Conservation (phyloP, 2,888 invertebrate species). For the Bhutanitis thaidina region DNA sequence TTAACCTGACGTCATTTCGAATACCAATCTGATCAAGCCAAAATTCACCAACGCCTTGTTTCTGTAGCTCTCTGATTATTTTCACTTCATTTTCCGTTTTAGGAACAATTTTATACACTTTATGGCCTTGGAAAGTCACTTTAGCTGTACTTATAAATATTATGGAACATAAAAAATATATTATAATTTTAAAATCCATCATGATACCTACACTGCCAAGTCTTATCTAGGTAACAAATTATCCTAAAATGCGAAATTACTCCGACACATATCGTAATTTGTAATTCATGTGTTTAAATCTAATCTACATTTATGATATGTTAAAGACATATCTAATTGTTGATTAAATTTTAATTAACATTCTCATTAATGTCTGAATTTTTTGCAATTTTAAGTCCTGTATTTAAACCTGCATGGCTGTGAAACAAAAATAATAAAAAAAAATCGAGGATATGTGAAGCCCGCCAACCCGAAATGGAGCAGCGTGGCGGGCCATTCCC, state of each 20-base stretch:
- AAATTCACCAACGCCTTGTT: slow-evolving; percentile 48
- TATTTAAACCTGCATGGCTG: too few relatives aligned
- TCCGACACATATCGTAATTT: not conserved
- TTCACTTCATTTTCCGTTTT: slow-evolving; percentile 63
- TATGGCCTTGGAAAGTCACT: slow-evolving; percentile 76
- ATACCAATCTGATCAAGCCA: slow-evolving; percentile 52
- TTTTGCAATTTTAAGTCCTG: too few relatives aligned
- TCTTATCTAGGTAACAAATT: not conserved
- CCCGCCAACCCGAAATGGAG: too few relatives aligned
- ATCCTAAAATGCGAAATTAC: not conserved
- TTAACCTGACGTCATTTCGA: slow-evolving; percentile 50
- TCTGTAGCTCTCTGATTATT: slow-evolving; percentile 64
- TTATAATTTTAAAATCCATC: slow-evolving; percentile 31
- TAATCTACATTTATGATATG: slow-evolving; percentile 7
- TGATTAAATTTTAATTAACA: too few relatives aligned
- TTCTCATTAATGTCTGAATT: too few relatives aligned
- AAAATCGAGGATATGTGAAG: too few relatives aligned
- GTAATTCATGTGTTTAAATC: not conserved
- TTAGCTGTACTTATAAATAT: slow-evolving; percentile 15
- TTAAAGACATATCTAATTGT: not conserved
- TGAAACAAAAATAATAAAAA: too few relatives aligned
- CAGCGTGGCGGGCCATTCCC: too few relatives aligned
- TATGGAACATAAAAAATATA: slow-evolving; percentile 14
- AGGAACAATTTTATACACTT: slow-evolving; percentile 78
- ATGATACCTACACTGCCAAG: not conserved